Base-by-base conservation (phyloP, 2,888 invertebrate species). In the Polydrusus cervinus region DNA sequence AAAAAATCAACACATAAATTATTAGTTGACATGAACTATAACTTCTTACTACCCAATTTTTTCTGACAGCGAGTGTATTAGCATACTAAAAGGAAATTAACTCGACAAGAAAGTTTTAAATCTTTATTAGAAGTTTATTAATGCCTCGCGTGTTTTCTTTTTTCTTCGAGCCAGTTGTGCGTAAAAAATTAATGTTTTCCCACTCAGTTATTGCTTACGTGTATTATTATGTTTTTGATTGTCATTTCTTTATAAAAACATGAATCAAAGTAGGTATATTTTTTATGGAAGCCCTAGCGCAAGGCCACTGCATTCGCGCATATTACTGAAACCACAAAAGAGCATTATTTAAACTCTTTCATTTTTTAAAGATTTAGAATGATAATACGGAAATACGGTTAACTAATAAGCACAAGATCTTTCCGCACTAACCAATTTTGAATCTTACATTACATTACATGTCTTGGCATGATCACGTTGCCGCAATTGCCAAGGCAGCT, bases 101-200 rank as follows among this genome's bases (percentile, higher is more conserved):
- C 47, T 47, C 14, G 8, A 47, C 47, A 16, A 47, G 47, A 16
- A 47, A 47, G n/a, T 14, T 47, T 47, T 47, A 16, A 47, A 47
- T 47, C 47, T 47, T 47, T 47, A 47, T 16, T 47, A 47, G n/a
- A 47, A 10, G 1, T 51, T 20, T 30, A 53, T 30, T 53, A 25
- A 53, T 25, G 25, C 25, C 1, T 53, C 13, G 25, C 53, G 53
- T 53, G 53, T 13, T 51, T 47, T 47, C 13, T 25, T 25, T 53
- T 53, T 25, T 7, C 25, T 13, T 53, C 6, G 11, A 53, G 13
- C 25, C n/a, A 53, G n/a, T 53, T 20, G 53, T 13, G 25, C 53
- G 25, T 53, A 20, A 20, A 53, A 53, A 53, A 53, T 53, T 53
- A 53, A 53, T 53, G 53, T 30, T 53, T 53, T n/a, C 25, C 8